Percentiles rank a stretch among this genome's conserved stretches.
These are phyloP conservation scores for Asteroscopus sphinx DNA, from an alignment of 2,888 invertebrate genomes.

Conservation along the genomic window DNA sequence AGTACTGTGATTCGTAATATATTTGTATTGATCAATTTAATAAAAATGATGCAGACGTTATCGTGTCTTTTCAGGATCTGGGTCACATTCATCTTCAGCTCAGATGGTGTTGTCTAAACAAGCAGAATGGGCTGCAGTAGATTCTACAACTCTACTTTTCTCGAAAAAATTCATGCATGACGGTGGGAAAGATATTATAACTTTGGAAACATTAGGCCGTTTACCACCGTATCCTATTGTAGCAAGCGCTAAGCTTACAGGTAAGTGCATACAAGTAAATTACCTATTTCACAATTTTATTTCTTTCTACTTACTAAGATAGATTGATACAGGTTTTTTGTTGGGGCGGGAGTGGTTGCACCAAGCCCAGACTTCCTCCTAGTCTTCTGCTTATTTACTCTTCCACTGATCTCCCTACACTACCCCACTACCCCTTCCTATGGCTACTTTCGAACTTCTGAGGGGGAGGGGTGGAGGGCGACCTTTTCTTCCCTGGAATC, in stretches of 20 bases:
- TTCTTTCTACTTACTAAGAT: no score
- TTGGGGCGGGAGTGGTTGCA: no score
- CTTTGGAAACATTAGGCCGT: constrained; percentile 91
- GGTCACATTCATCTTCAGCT: constrained; percentile 91
- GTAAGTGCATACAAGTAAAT: constrained; percentile 70
- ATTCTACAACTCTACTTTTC: constrained; percentile 89
- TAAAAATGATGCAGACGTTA: not conserved
- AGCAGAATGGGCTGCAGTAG: constrained; percentile 91
- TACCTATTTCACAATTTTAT: not conserved
- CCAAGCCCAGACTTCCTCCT: no score
- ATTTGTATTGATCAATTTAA: not conserved
- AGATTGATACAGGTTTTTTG: no score
- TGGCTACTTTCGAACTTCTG: no score
- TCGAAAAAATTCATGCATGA: constrained; percentile 89
- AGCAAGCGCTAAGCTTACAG: constrained; percentile 88
- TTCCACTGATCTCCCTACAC: no score
- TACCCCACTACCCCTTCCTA: no score
- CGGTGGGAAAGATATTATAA: constrained; percentile 87
- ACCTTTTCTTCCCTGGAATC: no score
- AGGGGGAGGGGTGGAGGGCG: no score
- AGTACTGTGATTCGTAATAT: constrained; percentile 70
- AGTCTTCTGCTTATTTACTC: no score
- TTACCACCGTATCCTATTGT: constrained; percentile 92
- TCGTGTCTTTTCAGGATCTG: constrained; percentile 80
- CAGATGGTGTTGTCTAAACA: constrained; percentile 91